Evolutionary conservation across 2,113 vertebrate genomes (phyloP).

Genomic region (Callipepla squamata): DNA sequence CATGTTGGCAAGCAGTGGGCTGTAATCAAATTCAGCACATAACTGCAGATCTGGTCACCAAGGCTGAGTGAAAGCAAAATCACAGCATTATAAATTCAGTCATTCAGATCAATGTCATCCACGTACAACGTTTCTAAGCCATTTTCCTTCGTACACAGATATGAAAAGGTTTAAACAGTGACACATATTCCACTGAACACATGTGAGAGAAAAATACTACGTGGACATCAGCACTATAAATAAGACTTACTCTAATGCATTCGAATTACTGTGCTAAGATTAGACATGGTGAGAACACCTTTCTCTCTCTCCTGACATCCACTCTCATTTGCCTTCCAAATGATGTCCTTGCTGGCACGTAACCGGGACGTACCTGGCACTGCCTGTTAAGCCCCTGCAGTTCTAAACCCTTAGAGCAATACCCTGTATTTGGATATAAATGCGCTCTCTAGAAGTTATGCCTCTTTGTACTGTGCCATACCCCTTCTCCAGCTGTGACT

Average conservation of each 20-base stretch:
- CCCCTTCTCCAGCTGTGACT: not conserved
- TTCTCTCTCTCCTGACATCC: not conserved
- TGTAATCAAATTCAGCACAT: not conserved
- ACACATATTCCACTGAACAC: not conserved
- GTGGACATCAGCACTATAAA: not conserved
- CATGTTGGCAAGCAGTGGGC: fast-evolving
- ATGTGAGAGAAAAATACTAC: not conserved
- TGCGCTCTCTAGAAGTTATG: not conserved
- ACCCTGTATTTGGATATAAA: not conserved
- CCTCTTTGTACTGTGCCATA: not conserved
- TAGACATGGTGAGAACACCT: not conserved
- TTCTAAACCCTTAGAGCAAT: not conserved
- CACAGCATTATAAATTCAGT: not conserved
- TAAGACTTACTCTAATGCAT: not conserved
- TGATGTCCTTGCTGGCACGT: not conserved
- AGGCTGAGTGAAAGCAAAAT: not conserved
- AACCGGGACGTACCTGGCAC: not conserved
- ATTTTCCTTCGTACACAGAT: not conserved
- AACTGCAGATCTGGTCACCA: not conserved
- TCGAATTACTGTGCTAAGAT: not conserved
- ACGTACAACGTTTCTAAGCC: not conserved
- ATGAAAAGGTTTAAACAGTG: not conserved
- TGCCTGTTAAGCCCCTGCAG: not conserved
- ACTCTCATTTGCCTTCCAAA: not conserved
- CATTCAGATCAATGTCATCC: not conserved